Conservation (phyloP, 1,140 invertebrate species). For the Homarus americanus region DNA sequence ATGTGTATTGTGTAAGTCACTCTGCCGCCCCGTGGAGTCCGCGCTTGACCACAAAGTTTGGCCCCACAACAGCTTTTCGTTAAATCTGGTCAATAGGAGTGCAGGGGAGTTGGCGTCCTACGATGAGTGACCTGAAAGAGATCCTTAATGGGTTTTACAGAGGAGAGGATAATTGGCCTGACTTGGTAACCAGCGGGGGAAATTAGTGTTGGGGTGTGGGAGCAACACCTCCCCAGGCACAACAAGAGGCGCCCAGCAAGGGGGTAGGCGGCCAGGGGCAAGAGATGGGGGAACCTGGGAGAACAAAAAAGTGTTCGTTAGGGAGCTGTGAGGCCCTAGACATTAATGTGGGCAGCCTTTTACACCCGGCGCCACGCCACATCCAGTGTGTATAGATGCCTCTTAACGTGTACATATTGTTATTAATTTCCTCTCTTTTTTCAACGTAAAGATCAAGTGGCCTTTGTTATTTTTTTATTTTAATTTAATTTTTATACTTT, state of each 20-base stretch:
- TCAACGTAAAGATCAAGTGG: no score
- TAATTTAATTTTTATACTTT: no score
- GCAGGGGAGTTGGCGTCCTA: slow-evolving; percentile 32
- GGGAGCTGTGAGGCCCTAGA: background rate
- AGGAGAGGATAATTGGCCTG: slow-evolving; percentile 34
- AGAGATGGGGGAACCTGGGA: background rate
- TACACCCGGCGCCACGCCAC: background rate
- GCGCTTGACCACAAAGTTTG: background rate
- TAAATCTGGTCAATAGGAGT: background rate
- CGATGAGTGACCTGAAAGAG: slow-evolving; percentile 36
- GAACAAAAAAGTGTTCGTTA: slow-evolving; percentile 51
- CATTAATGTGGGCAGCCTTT: slow-evolving; percentile 52
- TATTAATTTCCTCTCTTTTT: no score
- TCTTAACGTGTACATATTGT: no score
- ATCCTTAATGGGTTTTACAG: slow-evolving; percentile 39
- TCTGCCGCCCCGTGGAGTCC: background rate
- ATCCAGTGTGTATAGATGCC: no score
- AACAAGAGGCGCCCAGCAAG: slow-evolving; percentile 25
- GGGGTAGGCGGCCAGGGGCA: background rate
- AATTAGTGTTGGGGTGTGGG: slow-evolving; percentile 51
- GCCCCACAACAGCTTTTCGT: slow-evolving; percentile 14
- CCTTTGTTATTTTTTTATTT: no score
- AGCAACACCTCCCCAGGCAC: slow-evolving; percentile 35
- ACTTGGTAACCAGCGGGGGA: slow-evolving; percentile 17
- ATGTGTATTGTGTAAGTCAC: slow-evolving; percentile 49